A percentile compares a stretch with the other conserved stretches of the same genome.
These are phyloP conservation scores for Chaunax sp. DNA, from an alignment of 2,797 vertebrate species.

Conservation along the genomic window DNA sequence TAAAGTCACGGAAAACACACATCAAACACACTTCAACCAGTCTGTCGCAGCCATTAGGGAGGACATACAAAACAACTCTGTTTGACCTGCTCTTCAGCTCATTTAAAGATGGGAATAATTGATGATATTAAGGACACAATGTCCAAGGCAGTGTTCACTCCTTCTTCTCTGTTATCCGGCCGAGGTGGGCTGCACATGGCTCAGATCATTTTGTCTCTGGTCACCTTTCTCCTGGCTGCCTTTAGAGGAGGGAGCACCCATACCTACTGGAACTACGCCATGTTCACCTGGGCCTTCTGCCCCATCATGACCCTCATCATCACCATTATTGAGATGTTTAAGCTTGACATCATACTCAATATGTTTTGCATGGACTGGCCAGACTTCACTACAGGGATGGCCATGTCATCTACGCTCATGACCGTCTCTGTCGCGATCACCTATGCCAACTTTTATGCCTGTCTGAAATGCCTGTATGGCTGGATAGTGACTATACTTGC, in stretches of 20 bases:
- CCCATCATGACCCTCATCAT: slow-evolving; percentile 82
- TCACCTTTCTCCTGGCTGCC: slow-evolving; percentile 65
- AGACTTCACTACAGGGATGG: slow-evolving; percentile 86
- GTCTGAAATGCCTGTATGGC: slow-evolving; percentile 62
- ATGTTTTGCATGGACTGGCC: slow-evolving; percentile 69
- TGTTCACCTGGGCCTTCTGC: slow-evolving; percentile 89
- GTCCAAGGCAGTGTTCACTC: slow-evolving; percentile 63
- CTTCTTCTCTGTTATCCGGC: slow-evolving; percentile 47
- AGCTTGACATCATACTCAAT: slow-evolving; percentile 65
- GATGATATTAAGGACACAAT: slow-evolving; percentile 40
- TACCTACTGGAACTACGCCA: slow-evolving; percentile 83
- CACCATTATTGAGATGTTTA: slow-evolving; percentile 82
- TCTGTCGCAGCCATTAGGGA: slow-evolving; percentile 8
- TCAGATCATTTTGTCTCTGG: slow-evolving; percentile 65
- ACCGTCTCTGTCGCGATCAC: slow-evolving; percentile 82
- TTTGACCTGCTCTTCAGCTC: not conserved
- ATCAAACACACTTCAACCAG: not conserved
- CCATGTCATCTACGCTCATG: slow-evolving; percentile 86
- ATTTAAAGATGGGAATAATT: slow-evolving; percentile 56
- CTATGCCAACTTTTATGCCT: slow-evolving; percentile 80
- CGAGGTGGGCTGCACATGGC: slow-evolving; percentile 70
- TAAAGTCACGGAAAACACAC: not conserved
- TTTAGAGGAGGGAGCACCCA: slow-evolving; percentile 58
- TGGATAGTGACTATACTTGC: slow-evolving; percentile 78
- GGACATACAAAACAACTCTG: not conserved